A percentile compares a stretch with the other conserved stretches of the same genome.
phyloP scores from a whole-genome alignment of 2,888 invertebrate genomes.

The Amphimallon solstitiale region DNA sequence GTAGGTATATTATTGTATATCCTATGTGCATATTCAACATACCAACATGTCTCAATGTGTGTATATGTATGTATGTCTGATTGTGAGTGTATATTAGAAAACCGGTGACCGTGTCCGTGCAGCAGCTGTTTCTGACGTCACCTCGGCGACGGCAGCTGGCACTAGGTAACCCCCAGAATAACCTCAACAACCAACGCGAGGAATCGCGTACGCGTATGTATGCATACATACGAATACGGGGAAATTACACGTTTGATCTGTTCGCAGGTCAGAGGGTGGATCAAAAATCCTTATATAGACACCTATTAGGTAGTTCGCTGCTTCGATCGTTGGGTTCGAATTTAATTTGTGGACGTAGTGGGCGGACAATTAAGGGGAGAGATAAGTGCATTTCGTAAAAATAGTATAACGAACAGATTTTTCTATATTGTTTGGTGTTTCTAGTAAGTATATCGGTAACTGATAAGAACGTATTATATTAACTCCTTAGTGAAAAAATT shows the following conservation, averaged over 20 bases:
- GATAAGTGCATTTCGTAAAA: too few relatives aligned
- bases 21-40: not conserved
- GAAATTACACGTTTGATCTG: slow-evolving; percentile 28
- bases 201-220: too few relatives aligned
- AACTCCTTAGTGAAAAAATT: too few relatives aligned
- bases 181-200: slow-evolving; percentile 4
- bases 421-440: too few relatives aligned
- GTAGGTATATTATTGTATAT: too few relatives aligned
- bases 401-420: too few relatives aligned
- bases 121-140: slow-evolving; percentile 50
- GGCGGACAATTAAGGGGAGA: too few relatives aligned
- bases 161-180: slow-evolving; percentile 37
- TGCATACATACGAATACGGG: slow-evolving; percentile 1
- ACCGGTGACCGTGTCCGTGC: slow-evolving; percentile 45
- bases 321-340: slow-evolving; percentile 2
- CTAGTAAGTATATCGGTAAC: too few relatives aligned
- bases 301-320: slow-evolving; percentile 14
- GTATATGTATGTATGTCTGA: slow-evolving; percentile 24
- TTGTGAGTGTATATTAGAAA: slow-evolving; percentile 38
- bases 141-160: slow-evolving; percentile 46
- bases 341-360: too few relatives aligned
- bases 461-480: too few relatives aligned
- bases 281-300: slow-evolving; percentile 24
- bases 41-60: slow-evolving; percentile 12
- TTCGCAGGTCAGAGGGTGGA: slow-evolving; percentile 26